phyloP scores from a whole-genome alignment of 2,113 vertebrate species.

The Tupaia chinensis region DNA sequence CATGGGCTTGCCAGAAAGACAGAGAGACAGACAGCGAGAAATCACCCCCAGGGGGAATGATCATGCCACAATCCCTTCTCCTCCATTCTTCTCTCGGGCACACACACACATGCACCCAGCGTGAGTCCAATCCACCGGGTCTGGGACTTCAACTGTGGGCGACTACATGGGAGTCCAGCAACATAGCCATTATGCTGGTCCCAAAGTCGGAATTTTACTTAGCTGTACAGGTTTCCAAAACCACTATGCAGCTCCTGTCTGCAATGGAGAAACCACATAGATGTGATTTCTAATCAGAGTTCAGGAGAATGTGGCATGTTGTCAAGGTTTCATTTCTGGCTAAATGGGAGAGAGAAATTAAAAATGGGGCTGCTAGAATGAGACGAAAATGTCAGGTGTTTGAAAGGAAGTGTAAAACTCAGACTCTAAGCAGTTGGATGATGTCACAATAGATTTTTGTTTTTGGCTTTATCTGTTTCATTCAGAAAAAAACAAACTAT shows the following conservation, averaged over 20 bases:
- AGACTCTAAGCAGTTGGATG: background rate
- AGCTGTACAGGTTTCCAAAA: constrained; percentile 29
- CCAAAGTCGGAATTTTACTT: background rate
- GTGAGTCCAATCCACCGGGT: too few species aligned
- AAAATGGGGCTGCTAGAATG: constrained; percentile 6
- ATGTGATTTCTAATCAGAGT: constrained; percentile 57
- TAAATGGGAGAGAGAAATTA: constrained; percentile 44
- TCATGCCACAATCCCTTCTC: too few species aligned
- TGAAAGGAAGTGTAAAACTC: background rate
- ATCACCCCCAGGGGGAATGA: too few species aligned
- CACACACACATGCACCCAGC: too few species aligned
- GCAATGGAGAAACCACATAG: background rate
- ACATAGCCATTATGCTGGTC: too few species aligned
- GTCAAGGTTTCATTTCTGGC: constrained; percentile 51
- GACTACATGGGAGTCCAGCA: too few species aligned
- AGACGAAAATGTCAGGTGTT: background rate
- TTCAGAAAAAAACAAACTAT: background rate
- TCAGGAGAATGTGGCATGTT: constrained; percentile 5
- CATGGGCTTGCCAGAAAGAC: too few species aligned
- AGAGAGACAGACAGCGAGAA: too few species aligned
- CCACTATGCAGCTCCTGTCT: background rate
- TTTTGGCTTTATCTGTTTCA: background rate
- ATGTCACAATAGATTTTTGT: background rate
- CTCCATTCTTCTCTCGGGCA: too few species aligned
- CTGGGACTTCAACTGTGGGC: too few species aligned